Base-by-base conservation (phyloP, 2,888 invertebrate genomes). In the Rotaria magnacalcarata region DNA sequence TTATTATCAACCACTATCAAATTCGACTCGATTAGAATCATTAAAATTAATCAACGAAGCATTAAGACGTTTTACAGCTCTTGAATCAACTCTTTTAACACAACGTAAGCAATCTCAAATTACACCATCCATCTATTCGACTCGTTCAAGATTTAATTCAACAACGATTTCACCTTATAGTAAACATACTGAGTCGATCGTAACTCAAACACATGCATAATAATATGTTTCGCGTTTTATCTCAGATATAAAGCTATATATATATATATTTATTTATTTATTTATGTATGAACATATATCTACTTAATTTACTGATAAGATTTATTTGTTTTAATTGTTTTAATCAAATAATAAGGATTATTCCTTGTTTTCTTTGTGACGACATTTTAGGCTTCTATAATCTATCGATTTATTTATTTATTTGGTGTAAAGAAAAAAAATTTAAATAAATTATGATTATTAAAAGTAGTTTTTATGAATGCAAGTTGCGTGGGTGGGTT, bases 31-130 rank as follows among this genome's bases (percentile, higher is more conserved):
- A 47, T 47, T 80, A 24, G 43, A 80, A 47, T 43, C 80, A n/a
- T 47, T 80, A n/a, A 80, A 80, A n/a, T 47, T 80, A 47, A 80
- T 80, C 10, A 47, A 43, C 14, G 80, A 80, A 80, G 80, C 80
- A 47, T 80, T 80, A 47, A 47, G 80, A 43, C 80, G 80, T 80
- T 80, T 80, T 80, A 47, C 41, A 19, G 4, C 80, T 1, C 47
- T 80, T 80, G 80, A 80, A 80, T 43, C 80, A 80, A 47, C 80
- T 24, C 24, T 80, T 24, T 43, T 47, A 24, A 8, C 47, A 24
- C 80, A 80, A 80, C 80, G 80, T 7, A 80, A 80, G 19, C 67
- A 27, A 34, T 67, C 67, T 16, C 67, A 67, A 41, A 67, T 67
- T 6, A 34, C 34, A 41, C 6, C 67, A 19, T 19, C 67, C 16